Conservation (phyloP, 2,797 vertebrate genomes). For the Nothura maculosa region DNA sequence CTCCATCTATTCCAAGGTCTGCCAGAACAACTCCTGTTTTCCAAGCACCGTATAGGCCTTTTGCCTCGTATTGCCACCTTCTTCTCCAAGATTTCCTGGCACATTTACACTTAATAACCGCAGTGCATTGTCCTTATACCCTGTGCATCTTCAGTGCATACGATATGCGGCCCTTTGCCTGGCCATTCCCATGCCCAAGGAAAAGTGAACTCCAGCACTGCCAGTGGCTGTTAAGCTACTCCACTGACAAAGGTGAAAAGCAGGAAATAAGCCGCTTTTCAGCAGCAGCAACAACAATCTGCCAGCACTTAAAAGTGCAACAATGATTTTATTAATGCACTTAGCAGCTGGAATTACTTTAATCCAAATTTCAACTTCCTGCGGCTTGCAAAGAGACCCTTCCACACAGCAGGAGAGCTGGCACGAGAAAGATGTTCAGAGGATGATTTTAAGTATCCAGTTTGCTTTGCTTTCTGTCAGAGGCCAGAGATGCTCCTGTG, state of each 20-base stretch:
- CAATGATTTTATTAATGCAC: neutral
- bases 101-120: neutral
- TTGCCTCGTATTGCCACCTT: neutral
- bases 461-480: neutral
- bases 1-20: neutral
- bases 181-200: neutral
- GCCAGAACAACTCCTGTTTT: neutral
- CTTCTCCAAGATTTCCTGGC: neutral
- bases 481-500: neutral
- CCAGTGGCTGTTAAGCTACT: neutral
- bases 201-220: neutral
- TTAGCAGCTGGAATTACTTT: neutral
- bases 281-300: neutral
- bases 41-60: neutral
- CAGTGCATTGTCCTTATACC: neutral
- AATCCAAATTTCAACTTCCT: neutral
- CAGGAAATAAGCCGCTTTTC: neutral
- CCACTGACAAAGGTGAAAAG: rapidly evolving
- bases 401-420: neutral
- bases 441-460: neutral
- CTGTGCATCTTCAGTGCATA: neutral
- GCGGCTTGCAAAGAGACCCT: neutral
- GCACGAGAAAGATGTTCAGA: neutral
- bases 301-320: neutral
- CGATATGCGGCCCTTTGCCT: neutral